Conservation (phyloP, 2,888 invertebrate species). For the Nemapogon koenigi region DNA sequence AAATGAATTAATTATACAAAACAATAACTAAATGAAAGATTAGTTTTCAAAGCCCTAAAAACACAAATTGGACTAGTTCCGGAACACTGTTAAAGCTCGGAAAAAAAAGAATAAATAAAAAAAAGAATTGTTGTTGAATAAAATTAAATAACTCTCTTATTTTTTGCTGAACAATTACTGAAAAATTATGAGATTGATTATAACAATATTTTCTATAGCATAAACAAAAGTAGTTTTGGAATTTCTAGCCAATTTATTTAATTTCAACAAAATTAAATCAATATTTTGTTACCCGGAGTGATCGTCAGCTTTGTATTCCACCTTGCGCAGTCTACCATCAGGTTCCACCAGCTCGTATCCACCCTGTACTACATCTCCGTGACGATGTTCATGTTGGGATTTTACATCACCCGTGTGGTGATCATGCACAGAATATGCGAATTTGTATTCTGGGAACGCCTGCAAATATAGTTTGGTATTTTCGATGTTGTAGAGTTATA, state of each 20-base stretch:
- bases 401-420: constrained; percentile 64
- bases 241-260: background rate
- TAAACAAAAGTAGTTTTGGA: background rate
- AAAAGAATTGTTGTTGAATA: no score
- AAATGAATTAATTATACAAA: no score
- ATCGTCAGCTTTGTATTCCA: constrained; percentile 70
- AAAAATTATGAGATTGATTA: background rate
- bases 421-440: constrained; percentile 60
- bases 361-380: constrained; percentile 67
- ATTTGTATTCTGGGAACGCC: constrained; percentile 64
- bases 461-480: constrained; percentile 21
- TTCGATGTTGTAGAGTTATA: no score
- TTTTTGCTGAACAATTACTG: no score
- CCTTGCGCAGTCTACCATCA: constrained; percentile 69
- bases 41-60: no score
- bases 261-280: background rate
- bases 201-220: background rate
- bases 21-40: no score
- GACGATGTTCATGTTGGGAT: constrained; percentile 53
- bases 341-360: constrained; percentile 70
- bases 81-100: no score
- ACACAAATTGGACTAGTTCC: no score
- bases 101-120: no score
- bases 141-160: no score
- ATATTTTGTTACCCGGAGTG: constrained; percentile 49